These are phyloP conservation scores for Trichonephila clavipes DNA, from an alignment of 1,140 invertebrate species.

Conservation along the genomic window DNA sequence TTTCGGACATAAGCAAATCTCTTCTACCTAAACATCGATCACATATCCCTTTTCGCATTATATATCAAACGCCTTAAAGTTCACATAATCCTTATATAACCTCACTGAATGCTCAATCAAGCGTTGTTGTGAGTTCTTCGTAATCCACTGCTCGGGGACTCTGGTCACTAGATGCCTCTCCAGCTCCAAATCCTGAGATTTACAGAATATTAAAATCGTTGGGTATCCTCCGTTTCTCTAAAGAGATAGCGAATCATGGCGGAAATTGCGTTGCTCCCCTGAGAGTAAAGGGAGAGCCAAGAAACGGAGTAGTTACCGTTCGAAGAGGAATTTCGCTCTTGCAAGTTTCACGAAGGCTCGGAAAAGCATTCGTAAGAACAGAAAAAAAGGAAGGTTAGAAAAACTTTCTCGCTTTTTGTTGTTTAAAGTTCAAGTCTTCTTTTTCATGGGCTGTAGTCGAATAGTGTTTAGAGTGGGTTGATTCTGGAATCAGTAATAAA, in stretches of 20 bases:
- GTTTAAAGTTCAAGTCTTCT: neutral
- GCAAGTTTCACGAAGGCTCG: neutral
- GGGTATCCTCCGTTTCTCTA: neutral
- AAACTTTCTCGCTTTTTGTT: neutral
- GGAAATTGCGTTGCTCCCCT: conserved; percentile 38
- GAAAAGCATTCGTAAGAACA: neutral
- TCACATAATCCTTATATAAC: neutral
- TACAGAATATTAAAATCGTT: conserved; percentile 53
- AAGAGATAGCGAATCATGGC: conserved; percentile 19
- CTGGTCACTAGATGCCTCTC: neutral
- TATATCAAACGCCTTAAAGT: neutral
- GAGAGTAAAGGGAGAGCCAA: neutral
- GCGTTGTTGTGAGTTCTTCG: neutral
- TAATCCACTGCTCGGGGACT: neutral
- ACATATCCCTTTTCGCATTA: no score
- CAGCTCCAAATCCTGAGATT: conserved; percentile 42
- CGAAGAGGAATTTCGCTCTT: neutral
- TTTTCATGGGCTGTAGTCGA: neutral
- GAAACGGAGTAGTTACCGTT: neutral
- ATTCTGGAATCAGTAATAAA: neutral
- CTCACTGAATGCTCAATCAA: conserved; percentile 2
- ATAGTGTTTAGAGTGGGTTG: neutral
- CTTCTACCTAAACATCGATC: no score
- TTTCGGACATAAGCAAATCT: no score
- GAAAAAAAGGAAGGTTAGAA: neutral